phyloP scores from a whole-genome alignment of 2,113 vertebrate genomes.

The Alligator mississippiensis region DNA sequence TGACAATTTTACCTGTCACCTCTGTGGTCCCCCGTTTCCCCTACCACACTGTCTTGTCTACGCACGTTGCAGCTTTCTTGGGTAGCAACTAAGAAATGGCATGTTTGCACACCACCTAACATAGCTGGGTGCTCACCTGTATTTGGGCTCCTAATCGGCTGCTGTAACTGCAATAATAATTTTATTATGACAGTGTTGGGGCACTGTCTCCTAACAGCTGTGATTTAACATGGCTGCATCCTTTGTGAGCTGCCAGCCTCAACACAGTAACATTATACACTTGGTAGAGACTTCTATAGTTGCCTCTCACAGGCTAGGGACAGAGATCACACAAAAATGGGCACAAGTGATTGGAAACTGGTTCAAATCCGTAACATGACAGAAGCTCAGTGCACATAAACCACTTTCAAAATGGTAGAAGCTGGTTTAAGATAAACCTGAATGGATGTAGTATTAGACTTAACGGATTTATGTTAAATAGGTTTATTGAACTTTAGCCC shows the following conservation, averaged over 20 bases:
- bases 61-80: not conserved
- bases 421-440: no score
- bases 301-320: not conserved
- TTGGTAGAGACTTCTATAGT: not conserved
- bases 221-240: not conserved
- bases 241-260: not conserved
- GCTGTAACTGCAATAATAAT: not conserved
- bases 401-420: no score
- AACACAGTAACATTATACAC: not conserved
- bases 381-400: no score
- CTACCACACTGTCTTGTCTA: not conserved
- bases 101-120: not conserved
- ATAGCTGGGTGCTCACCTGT: not conserved
- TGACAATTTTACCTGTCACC: not conserved
- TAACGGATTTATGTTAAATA: no score
- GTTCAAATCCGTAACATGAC: no score
- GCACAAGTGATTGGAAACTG: no score
- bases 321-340: no score
- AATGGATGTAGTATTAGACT: no score
- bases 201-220: not conserved
- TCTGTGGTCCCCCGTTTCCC: not conserved
- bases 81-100: not conserved
- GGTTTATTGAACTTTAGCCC: no score
- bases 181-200: not conserved
- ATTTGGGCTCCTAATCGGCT: not conserved